phyloP scores from a whole-genome alignment of 2,113 vertebrate genomes.

The Halcyon malimbica region DNA sequence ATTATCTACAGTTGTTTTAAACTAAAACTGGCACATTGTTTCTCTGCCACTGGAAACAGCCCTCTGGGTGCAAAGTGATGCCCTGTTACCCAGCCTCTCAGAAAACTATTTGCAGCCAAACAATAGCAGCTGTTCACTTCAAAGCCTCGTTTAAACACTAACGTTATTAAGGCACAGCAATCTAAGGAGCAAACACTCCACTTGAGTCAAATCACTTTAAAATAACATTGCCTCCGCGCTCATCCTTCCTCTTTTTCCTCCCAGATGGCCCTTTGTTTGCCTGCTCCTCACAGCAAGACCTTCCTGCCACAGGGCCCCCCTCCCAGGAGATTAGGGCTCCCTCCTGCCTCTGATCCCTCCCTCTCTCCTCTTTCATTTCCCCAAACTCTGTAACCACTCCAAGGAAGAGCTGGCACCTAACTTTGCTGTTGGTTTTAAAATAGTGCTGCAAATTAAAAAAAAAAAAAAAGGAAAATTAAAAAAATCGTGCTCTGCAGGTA shows the following conservation, averaged over 20 bases:
- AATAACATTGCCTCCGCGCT: conserved; percentile 11
- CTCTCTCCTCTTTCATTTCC: neutral
- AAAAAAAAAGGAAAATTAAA: neutral
- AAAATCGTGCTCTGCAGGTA: neutral
- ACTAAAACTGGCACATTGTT: neutral
- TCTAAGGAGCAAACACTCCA: conserved; percentile 16
- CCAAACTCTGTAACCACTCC: neutral
- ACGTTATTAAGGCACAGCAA: conserved; percentile 27
- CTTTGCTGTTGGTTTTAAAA: neutral
- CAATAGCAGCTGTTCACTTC: conserved; percentile 62
- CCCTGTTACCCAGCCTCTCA: neutral
- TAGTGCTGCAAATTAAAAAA: neutral
- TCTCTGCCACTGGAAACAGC: neutral
- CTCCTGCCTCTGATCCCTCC: neutral
- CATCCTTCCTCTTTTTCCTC: conserved; percentile 18
- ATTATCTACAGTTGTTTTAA: neutral
- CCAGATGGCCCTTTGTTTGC: conserved; percentile 64
- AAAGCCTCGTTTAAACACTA: conserved; percentile 19
- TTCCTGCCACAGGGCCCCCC: conserved; percentile 4
- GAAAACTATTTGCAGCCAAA: conserved; percentile 48
- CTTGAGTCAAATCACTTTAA: conserved; percentile 29
- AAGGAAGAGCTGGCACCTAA: neutral
- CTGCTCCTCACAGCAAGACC: conserved; percentile 21
- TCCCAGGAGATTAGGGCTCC: neutral
- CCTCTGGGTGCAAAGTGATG: neutral